Conservation (phyloP, 2,888 invertebrate genomes). For the Myopa tessellatipennis region DNA sequence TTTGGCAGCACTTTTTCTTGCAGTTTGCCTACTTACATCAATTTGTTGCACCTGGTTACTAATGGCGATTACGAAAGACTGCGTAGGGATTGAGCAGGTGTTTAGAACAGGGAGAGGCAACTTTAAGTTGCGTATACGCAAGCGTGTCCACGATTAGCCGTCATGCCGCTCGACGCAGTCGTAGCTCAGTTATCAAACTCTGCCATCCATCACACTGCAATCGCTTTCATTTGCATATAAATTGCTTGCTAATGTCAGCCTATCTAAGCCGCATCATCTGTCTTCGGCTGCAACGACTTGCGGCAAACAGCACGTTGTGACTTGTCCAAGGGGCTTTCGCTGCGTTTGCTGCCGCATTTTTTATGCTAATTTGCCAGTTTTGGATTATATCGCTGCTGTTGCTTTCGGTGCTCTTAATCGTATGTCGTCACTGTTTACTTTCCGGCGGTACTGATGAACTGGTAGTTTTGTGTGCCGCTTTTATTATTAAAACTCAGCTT, state of each 20-base stretch:
- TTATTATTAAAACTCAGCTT: background rate
- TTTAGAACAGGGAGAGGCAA: no score
- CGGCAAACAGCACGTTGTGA: background rate
- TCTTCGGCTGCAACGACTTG: slow-evolving; percentile 41
- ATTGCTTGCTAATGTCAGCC: slow-evolving; percentile 68
- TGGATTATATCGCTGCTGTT: slow-evolving; percentile 16
- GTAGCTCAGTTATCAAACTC: slow-evolving; percentile 54
- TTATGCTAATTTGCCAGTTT: slow-evolving; percentile 33
- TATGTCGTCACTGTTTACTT: slow-evolving; percentile 9
- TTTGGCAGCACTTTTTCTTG: no score
- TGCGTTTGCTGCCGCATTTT: slow-evolving; percentile 16
- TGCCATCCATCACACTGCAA: slow-evolving; percentile 63
- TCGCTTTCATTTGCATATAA: slow-evolving; percentile 66
- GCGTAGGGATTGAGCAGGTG: no score
- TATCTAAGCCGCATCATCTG: slow-evolving; percentile 66
- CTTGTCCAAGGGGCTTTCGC: background rate
- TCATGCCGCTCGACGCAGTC: background rate
- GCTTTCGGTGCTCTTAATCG: background rate
- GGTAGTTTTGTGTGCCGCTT: slow-evolving; percentile 22
- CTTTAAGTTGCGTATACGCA: background rate
- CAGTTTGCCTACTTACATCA: no score
- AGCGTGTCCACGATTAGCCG: background rate
- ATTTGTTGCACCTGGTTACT: background rate
- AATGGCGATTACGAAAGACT: background rate
- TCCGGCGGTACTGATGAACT: slow-evolving; percentile 15